These are phyloP conservation scores for Andricus quercusramuli DNA, from an alignment of 2,888 invertebrate genomes.

Conservation along the genomic window DNA sequence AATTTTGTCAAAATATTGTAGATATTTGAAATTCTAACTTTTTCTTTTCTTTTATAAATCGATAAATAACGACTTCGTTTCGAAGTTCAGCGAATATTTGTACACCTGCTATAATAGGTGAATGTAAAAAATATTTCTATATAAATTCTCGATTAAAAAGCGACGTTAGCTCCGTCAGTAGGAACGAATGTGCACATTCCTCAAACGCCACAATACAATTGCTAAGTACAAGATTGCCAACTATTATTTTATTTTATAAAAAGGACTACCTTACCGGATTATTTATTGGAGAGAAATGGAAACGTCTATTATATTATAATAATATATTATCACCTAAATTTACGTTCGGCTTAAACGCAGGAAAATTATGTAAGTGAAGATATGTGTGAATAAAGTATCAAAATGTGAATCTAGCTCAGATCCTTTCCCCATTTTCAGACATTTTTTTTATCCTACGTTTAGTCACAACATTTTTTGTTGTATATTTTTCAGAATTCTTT, in stretches of 20 bases:
- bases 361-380: constrained; percentile 77
- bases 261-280: constrained; percentile 67
- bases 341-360: constrained; percentile 75
- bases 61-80: constrained; percentile 24
- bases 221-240: constrained; percentile 77
- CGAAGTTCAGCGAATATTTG: constrained; percentile 47
- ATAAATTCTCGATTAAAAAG: constrained; percentile 40
- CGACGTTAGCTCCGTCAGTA: constrained; percentile 45
- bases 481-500: background rate
- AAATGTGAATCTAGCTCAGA: constrained; percentile 69
- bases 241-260: constrained; percentile 69
- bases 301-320: constrained; percentile 57
- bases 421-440: constrained; percentile 57
- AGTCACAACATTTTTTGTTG: background rate
- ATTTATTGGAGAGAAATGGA: constrained; percentile 61
- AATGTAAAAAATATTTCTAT: constrained; percentile 44
- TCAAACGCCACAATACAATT: constrained; percentile 68
- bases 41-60: constrained; percentile 49
- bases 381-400: constrained; percentile 78
- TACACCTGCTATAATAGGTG: constrained; percentile 48
- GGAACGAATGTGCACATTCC: constrained; percentile 76
- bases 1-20: background rate
- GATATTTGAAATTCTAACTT: constrained; percentile 44
- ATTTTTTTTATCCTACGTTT: constrained; percentile 39
- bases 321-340: constrained; percentile 74